Base-by-base conservation (phyloP, 2,113 vertebrate species). In the Glareola pratincola region DNA sequence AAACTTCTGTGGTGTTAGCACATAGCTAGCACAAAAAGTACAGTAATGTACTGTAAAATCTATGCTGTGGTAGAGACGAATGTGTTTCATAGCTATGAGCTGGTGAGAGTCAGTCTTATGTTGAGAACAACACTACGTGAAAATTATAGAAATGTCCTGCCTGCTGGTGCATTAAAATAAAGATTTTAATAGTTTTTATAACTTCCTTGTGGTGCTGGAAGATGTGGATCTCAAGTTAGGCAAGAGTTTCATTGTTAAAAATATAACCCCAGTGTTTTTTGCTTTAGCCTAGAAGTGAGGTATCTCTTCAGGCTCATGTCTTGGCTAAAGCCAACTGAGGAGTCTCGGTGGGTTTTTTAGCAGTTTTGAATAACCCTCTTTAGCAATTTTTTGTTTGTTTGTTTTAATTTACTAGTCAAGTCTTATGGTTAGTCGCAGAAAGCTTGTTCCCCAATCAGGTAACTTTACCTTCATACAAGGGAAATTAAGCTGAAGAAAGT, bases 21-120 rank as follows among this genome's bases (percentile, higher is more conserved):
- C n/a, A n/a, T n/a, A n/a, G 10, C 76, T 76, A 8, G 6, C 36
- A 32, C 21, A 32, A 10, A 43, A 60, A 50, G 18, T 32, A 7
- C 13, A 26, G 34, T 14, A 24, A 34, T 21, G 8, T 24, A 4
- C 45, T 43, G 6, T 22, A 34, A 56, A 48, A 15, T 15, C 51
- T 39, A 4, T 17, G 2, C 23, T 47, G 78, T 51, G 45, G 12
- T 72, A 19, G 10, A 23, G 17, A 47, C 0, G 0, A 53, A 12
- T 12, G 0, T 8, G 6, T 36, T 41, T 69, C 29, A 8, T 10
- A 51, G 34, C 74, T 30, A 1, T 11, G 36, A 74, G 23, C 36
- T 80, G 56, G 22, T 34, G 24, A 89, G 59, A 60, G 24, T 20
- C 12, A 3, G 9, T 27, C 14, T 48, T 27, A n/a, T 59, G 1